These are phyloP conservation scores for Ovis aries DNA, from an alignment of 2,113 vertebrate genomes.

Conservation along the genomic window ARS-UI_Ramb_v3.0 NC_056061.1:55899501-55900000, in stretches of 20 bases:
- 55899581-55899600: neutral
- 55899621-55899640: neutral
- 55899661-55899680: neutral
- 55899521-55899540: neutral
- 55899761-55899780: neutral
- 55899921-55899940: neutral
- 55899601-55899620: neutral
- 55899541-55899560: neutral
- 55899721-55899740: neutral
- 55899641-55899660: neutral
- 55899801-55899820: conserved; percentile 3
- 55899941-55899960: neutral
- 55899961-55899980: neutral
- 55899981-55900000: neutral
- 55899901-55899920: conserved; percentile 35
- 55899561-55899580: neutral
- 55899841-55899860: neutral
- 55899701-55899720: conserved; percentile 76
- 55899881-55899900: conserved; percentile 14
- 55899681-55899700: conserved; percentile 69
- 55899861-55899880: conserved; percentile 27
- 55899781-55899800: conserved; percentile 27
- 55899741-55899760: neutral
- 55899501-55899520: neutral
- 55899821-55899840: conserved; percentile 26